Evolutionary conservation across 1,140 invertebrate genomes (phyloP).

Genomic region (Papilio dardanus): DNA sequence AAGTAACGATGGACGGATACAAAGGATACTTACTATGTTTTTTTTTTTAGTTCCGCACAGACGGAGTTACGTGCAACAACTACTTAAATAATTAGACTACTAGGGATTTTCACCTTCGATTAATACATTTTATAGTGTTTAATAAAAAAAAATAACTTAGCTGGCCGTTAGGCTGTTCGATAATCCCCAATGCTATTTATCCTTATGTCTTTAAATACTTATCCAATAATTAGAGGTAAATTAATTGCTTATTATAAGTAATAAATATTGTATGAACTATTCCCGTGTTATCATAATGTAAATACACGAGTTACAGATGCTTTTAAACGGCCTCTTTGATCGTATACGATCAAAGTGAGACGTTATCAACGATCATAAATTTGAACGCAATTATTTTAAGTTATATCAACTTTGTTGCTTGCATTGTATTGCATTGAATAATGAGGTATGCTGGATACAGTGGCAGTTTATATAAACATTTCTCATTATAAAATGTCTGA

Average conservation of each 20-base stretch:
- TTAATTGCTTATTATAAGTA: background rate
- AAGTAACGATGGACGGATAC: too few relatives aligned
- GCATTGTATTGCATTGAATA: conserved; percentile 35
- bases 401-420: conserved; percentile 42
- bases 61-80: too few relatives aligned
- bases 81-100: background rate
- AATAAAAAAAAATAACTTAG: background rate
- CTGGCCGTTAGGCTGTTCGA: background rate
- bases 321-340: conserved; percentile 50
- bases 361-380: conserved; percentile 62
- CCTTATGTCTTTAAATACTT: background rate
- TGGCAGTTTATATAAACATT: conserved; percentile 11
- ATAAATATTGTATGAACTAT: conserved; percentile 13
- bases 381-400: conserved; percentile 60
- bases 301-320: conserved; percentile 52
- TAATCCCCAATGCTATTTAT: background rate
- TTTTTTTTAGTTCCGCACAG: too few relatives aligned
- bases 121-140: background rate
- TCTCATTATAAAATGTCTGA: conserved; percentile 27
- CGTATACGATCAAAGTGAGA: conserved; percentile 57
- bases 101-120: background rate
- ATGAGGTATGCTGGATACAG: conserved; percentile 25
- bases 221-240: background rate
- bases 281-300: conserved; percentile 31
- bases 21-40: too few relatives aligned